These are phyloP conservation scores for Idaea dimidiata DNA, from an alignment of 2,888 invertebrate species.

Conservation along the genomic window DNA sequence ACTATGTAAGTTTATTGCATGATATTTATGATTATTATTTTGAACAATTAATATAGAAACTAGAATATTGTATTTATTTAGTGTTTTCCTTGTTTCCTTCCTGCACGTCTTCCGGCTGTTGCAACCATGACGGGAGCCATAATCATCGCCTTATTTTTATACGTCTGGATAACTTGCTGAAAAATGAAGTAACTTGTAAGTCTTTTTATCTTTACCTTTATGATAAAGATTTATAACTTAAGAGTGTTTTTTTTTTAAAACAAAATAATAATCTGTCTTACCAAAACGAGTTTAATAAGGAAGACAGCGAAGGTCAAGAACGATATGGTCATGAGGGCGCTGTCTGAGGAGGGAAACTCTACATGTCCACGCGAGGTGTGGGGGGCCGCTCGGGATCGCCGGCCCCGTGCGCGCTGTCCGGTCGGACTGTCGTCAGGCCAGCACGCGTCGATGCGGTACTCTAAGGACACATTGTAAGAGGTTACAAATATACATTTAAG, in stretches of 20 bases:
- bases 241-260: no score
- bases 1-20: not conserved
- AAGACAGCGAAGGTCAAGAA: constrained; percentile 93
- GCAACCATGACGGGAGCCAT: constrained; percentile 70
- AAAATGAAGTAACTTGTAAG: constrained; percentile 34
- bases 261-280: constrained; percentile 77
- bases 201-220: no score
- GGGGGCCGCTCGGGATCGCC: constrained; percentile 32
- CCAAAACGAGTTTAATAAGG: constrained; percentile 90
- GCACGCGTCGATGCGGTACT: constrained; percentile 65
- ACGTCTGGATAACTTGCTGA: constrained; percentile 85
- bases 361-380: constrained; percentile 76
- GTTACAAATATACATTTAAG: no score
- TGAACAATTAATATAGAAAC: not conserved
- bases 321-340: constrained; percentile 90
- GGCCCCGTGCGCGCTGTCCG: constrained; percentile 26
- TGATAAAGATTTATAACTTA: no score
- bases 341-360: constrained; percentile 90
- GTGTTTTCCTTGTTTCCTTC: constrained; percentile 12
- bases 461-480: constrained; percentile 40
- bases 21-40: not conserved
- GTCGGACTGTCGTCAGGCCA: constrained; percentile 64
- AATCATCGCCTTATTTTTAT: constrained; percentile 82
- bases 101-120: constrained; percentile 41
- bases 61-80: not conserved